Percentiles rank a stretch among this genome's conserved stretches.
Conservation (phyloP, 2,888 invertebrate species). For the Limnephilus rhombicus region DNA sequence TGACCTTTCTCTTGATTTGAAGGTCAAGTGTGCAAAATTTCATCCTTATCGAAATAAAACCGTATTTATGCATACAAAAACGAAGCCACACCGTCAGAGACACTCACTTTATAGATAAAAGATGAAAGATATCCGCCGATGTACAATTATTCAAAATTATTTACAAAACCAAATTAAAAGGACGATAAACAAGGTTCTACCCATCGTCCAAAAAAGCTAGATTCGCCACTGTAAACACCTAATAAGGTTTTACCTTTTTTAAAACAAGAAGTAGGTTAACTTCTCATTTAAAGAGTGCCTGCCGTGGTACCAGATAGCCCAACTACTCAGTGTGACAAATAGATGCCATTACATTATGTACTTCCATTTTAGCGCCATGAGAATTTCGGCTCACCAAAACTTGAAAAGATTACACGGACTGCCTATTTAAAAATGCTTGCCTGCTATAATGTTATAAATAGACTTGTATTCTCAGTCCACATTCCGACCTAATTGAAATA, state of each 20-base stretch:
- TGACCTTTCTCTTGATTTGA: no score
- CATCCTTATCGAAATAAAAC: no score
- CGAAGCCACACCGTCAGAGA: no score
- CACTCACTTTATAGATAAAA: no score
- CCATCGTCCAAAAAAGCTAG: no score
- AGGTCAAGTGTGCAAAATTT: no score
- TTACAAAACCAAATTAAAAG: no score
- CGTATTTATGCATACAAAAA: no score
- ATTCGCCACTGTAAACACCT: no score
- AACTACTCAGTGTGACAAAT: background rate
- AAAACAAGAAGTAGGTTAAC: background rate
- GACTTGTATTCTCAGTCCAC: background rate
- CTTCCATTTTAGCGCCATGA: background rate
- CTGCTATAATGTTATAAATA: background rate
- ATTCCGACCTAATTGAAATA: conserved; percentile 14
- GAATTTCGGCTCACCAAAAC: background rate
- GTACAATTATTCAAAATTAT: no score
- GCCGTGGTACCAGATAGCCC: background rate
- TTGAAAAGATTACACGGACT: background rate
- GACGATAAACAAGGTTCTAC: no score
- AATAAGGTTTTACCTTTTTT: background rate
- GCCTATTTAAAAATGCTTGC: background rate
- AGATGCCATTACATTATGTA: background rate
- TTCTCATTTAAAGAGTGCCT: background rate
- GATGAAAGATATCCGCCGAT: no score